Conservation (phyloP, 1,140 invertebrate genomes). For the Drosophila parvula region DNA sequence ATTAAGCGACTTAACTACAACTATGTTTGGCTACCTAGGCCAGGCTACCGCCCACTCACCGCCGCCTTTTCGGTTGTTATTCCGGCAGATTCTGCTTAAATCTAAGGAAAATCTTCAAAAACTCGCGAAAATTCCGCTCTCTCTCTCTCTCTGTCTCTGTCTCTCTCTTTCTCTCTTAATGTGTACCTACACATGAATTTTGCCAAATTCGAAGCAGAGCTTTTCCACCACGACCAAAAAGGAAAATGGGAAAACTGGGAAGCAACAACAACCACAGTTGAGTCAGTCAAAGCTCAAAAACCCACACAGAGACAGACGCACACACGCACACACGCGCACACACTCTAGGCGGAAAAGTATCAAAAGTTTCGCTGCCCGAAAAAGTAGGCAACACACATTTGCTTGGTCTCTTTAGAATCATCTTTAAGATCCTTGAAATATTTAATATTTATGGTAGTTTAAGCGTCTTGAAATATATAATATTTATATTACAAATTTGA, state of each 20-base stretch:
- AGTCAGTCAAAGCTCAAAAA: conserved; percentile 52
- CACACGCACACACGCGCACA: neutral
- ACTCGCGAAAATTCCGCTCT: conserved; percentile 3
- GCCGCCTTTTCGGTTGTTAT: conserved; percentile 17
- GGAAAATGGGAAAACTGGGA: conserved; percentile 10
- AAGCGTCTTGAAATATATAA: neutral
- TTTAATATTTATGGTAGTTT: neutral
- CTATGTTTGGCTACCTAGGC: neutral
- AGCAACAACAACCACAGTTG: conserved; percentile 30
- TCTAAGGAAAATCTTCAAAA: conserved; percentile 8
- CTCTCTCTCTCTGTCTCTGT: neutral
- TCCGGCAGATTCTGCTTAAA: conserved; percentile 14
- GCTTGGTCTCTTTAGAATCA: neutral
- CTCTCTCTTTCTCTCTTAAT: neutral
- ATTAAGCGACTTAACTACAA: neutral
- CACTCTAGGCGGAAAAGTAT: conserved; percentile 11
- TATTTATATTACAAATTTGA: neutral
- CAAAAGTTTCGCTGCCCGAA: conserved; percentile 8
- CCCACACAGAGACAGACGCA: neutral
- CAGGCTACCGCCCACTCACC: conserved; percentile 22
- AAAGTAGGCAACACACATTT: conserved; percentile 21
- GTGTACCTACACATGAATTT: conserved; percentile 72
- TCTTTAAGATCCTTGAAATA: neutral
- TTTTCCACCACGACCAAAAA: conserved; percentile 52
- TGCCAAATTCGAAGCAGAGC: conserved; percentile 49